Conservation (phyloP, 2,888 invertebrate genomes). For the Drosophila mulleri region DNA sequence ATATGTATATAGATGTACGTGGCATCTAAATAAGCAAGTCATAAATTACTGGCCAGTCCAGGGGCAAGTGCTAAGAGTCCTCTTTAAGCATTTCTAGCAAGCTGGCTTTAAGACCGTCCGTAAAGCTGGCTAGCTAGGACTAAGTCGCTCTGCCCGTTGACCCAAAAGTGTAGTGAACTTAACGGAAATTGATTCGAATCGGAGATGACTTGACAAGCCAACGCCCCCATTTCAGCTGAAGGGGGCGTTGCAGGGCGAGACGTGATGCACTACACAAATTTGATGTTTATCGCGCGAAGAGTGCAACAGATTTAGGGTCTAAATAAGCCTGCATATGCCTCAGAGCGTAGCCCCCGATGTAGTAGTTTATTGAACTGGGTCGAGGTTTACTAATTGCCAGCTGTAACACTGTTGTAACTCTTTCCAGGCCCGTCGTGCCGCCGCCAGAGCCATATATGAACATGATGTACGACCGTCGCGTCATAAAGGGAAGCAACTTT, state of each 20-base stretch:
- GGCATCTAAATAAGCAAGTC: slow-evolving; percentile 62
- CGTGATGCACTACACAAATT: slow-evolving; percentile 57
- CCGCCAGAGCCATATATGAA: slow-evolving; percentile 88
- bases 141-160: slow-evolving; percentile 41
- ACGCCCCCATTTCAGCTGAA: slow-evolving; percentile 30
- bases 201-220: slow-evolving; percentile 74
- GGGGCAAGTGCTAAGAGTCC: slow-evolving; percentile 31
- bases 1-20: neutral
- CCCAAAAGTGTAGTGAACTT: slow-evolving; percentile 81
- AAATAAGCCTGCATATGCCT: neutral
- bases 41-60: slow-evolving; percentile 68
- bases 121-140: neutral
- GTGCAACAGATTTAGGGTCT: slow-evolving; percentile 73
- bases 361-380: slow-evolving; percentile 62
- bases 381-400: slow-evolving; percentile 71
- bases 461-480: slow-evolving; percentile 95
- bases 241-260: neutral
- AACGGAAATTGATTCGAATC: slow-evolving; percentile 77
- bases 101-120: slow-evolving; percentile 44
- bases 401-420: slow-evolving; percentile 29
- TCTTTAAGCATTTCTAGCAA: slow-evolving; percentile 38
- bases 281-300: slow-evolving; percentile 67
- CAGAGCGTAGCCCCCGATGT: neutral
- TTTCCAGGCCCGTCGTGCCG: slow-evolving; percentile 78
- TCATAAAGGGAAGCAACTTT: slow-evolving; percentile 93